These are phyloP conservation scores for Aphidius ervi DNA, from an alignment of 1,140 invertebrate genomes.

Conservation along the genomic window DNA sequence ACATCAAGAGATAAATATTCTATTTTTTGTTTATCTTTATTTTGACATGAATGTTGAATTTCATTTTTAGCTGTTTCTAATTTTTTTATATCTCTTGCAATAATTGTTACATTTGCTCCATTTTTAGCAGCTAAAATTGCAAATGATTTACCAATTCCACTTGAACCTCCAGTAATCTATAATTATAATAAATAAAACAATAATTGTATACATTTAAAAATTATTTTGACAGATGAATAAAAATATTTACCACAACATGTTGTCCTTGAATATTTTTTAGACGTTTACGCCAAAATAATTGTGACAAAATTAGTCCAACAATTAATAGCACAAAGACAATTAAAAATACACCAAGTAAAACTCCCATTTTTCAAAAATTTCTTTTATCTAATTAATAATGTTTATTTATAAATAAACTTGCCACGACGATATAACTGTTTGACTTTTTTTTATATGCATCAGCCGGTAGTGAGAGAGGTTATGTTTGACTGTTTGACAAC, in stretches of 20 bases:
- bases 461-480: too few species aligned
- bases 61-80: constrained; percentile 57
- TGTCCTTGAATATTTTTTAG: constrained; percentile 32
- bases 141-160: constrained; percentile 86
- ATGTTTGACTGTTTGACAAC: too few species aligned
- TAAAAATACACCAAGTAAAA: constrained; percentile 16
- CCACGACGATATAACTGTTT: too few species aligned
- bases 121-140: constrained; percentile 70
- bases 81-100: constrained; percentile 74
- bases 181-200: constrained; percentile 1
- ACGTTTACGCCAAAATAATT: constrained; percentile 21
- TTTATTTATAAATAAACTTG: too few species aligned
- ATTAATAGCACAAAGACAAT: constrained; percentile 23
- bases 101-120: constrained; percentile 85
- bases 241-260: constrained; percentile 38
- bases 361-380: constrained; percentile 19
- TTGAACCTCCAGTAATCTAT: constrained; percentile 87
- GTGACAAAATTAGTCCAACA: constrained; percentile 20
- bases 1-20: constrained; percentile 72
- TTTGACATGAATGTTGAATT: constrained; percentile 31
- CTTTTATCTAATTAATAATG: neutral
- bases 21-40: constrained; percentile 61
- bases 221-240: constrained; percentile 7
- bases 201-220: constrained; percentile 6
- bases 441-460: too few species aligned